Evolutionary conservation across 1,140 invertebrate genomes (phyloP), one percentile per base, ranked within the genome.

Genomic region (Megathymus violae): DNA sequence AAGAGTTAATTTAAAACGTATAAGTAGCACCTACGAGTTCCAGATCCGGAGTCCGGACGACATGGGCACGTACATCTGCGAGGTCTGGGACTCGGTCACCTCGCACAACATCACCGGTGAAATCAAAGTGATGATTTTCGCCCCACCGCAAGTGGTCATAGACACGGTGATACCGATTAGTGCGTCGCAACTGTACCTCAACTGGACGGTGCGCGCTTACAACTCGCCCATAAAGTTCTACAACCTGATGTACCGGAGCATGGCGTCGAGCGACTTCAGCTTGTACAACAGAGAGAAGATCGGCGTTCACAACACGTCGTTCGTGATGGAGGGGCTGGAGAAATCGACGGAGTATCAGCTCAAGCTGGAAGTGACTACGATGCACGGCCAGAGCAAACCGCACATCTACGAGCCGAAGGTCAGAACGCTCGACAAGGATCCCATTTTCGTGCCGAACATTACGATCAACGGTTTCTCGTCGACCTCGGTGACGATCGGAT

Each of bases 181-280:
- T 16, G 93, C 93, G 9, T 92, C 92, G 9, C 94, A 94, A 81
- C 94, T 97, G 43, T 97, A 93, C 80, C 74, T 97, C 0, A 97
- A 97, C 82, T 97, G 96, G 96, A 97, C 96, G 0, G 80, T 96
- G 0, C 93, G 94, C 51, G 93, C 95, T 61, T 95, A 95, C 63
- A 97, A 97, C 78, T 93, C 94, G 40, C 94, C 94, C 0, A 92
- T 96, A 14, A 89, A 92, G 54, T 86, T 92, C 14, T 97, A 96
- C 76, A 92, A 92, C 40, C 91, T 96, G 5, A 93, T 94, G 72
- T 94, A 93, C 62, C 92, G 80, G 89, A 93, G 85, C 73, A 91
- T 69, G 67, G 89, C 64, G 89, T 77, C 74, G 3, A 76, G 69
- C 0, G 73, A 80, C 47, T 80, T 74, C 40, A 85, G 76, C 46